Conservation (phyloP, 2,797 vertebrate species). For the Thalassophryne amazonica region DNA sequence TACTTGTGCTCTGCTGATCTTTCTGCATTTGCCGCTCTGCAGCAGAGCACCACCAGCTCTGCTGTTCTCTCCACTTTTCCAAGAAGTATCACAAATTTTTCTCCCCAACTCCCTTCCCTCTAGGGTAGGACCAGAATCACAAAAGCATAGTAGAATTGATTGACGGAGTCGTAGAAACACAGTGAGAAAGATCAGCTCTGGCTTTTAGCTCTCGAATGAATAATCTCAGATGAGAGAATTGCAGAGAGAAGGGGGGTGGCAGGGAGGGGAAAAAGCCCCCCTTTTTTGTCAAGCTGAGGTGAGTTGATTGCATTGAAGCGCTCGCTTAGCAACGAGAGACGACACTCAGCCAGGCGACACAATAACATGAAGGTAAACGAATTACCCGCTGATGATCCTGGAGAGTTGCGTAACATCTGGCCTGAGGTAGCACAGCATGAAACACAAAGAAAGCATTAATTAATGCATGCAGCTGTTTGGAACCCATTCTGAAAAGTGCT, state of each 20-base stretch:
- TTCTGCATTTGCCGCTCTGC: constrained; percentile 41
- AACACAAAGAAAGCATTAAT: background rate
- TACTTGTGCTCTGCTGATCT: too few relatives aligned
- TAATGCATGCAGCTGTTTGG: background rate
- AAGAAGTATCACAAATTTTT: constrained; percentile 38
- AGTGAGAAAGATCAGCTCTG: constrained; percentile 40
- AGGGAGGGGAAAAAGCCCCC: background rate
- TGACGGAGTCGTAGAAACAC: constrained; percentile 19
- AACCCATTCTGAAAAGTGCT: background rate
- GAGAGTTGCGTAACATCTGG: background rate
- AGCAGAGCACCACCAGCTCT: too few relatives aligned
- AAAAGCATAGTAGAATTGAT: constrained; percentile 7
- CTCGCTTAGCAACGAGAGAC: constrained; percentile 20
- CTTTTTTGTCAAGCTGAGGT: constrained; percentile 9
- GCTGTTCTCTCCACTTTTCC: constrained; percentile 44
- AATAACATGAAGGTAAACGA: background rate
- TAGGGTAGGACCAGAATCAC: constrained; percentile 8
- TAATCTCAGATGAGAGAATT: constrained; percentile 34
- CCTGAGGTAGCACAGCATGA: background rate
- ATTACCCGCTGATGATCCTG: background rate
- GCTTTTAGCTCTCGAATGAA: constrained; percentile 44
- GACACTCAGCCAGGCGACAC: constrained; percentile 7
- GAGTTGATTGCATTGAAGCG: constrained; percentile 2
- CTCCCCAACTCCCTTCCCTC: constrained; percentile 1
- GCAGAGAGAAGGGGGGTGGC: constrained; percentile 3